Base-by-base conservation (phyloP, 2,888 invertebrate genomes). In the Caradrina kadenii region DNA sequence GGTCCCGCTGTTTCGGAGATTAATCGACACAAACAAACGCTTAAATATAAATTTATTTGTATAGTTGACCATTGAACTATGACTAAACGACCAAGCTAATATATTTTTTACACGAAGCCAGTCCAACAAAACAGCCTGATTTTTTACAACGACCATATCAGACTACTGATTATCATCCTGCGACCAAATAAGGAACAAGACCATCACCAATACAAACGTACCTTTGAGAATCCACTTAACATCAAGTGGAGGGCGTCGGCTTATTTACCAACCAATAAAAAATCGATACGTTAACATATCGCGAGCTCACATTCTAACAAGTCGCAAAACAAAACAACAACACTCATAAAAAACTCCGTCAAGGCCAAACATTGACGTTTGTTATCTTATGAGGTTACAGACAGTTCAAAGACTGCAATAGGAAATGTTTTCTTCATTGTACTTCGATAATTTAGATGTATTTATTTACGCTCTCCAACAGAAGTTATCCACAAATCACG, bases 361-460 rank as follows among this genome's bases (percentile, higher is more conserved):
- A 69, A 69, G 69, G 77, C 56, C 62, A 63, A 62, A 63, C 62
- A 63, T 45, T 54, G 62, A 26, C 48, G 61, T 31, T 56, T 53
- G 48, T 61, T 76, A 69, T 73, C 71, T 62, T 19, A 21, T 69
- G 61, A 62, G 61, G 73, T 70, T 73, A 70, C 39, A 56, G 42
- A 58, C 62, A 52, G 76, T 76, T 76, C 69, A 61, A 48, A 50
- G 48, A 66, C 49, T 49, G 49, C 31, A 55, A 22, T n/a, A 49
- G 11, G 31, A 73, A 42, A 52, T 11, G 21, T 10, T 49, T 26
- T 13, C 61, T 21, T 26, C 21, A 49, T 55, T 63, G 19, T 31
- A 31, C 17, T n/a, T 22, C 11, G 17, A 58, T 7, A 31, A n/a
- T n/a, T n/a, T n/a, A n/a, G n/a, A n/a, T n/a, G n/a, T n/a, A n/a